These are phyloP conservation scores for Acropora yongei DNA, from an alignment of 64 coral and sea anemone genomes.

Conservation along the genomic window DNA sequence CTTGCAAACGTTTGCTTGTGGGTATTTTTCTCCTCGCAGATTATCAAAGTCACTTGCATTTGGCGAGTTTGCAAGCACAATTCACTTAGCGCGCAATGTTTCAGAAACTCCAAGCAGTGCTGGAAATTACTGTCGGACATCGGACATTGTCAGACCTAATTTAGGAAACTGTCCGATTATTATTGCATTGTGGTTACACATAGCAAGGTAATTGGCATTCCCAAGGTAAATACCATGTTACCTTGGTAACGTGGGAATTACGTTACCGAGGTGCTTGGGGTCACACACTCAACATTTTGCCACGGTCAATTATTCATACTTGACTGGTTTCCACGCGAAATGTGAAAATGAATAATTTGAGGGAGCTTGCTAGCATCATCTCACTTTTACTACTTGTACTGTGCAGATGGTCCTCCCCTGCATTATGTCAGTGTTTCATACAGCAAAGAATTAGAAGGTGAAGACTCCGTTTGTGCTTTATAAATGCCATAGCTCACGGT, in stretches of 20 bases:
- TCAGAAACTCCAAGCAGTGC: too few relatives aligned
- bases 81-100: too few relatives aligned
- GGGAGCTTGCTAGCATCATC: neutral
- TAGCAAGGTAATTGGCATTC: neutral
- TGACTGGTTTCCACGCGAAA: neutral
- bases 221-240: neutral
- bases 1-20: too few relatives aligned
- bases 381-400: neutral
- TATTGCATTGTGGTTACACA: neutral
- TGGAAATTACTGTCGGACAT: too few relatives aligned
- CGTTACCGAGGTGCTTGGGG: neutral
- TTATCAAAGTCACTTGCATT: too few relatives aligned
- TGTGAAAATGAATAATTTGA: neutral
- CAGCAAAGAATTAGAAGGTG: neutral
- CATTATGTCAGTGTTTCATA: neutral
- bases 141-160: too few relatives aligned
- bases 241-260: neutral
- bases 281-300: neutral
- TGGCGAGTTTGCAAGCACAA: too few relatives aligned
- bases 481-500: conserved; percentile 4
- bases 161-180: too few relatives aligned
- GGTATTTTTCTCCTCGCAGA: too few relatives aligned
- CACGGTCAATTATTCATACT: neutral
- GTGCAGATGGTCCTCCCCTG: neutral
- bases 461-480: neutral